These are phyloP conservation scores for Acanthosepion pharaonis DNA, from an alignment of 2,888 invertebrate species.

Conservation along the genomic window DNA sequence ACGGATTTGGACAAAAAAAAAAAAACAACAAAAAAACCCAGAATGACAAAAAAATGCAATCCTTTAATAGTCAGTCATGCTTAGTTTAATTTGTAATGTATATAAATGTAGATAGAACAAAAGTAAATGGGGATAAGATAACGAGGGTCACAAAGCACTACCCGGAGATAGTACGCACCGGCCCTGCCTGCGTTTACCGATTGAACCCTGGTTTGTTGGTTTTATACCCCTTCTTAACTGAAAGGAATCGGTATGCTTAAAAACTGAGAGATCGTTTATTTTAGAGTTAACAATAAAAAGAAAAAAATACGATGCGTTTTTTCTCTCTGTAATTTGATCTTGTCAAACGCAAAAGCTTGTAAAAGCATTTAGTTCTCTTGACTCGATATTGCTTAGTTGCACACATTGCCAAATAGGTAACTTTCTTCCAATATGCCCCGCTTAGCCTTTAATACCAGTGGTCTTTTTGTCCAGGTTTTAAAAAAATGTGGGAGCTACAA, in stretches of 20 bases:
- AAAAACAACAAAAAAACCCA: too few species aligned
- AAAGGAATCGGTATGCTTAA: neutral
- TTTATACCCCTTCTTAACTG: neutral
- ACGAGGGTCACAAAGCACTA: too few species aligned
- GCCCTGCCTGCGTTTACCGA: neutral
- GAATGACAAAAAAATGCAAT: too few species aligned
- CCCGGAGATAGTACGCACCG: too few species aligned
- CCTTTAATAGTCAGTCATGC: too few species aligned
- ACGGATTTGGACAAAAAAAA: too few species aligned
- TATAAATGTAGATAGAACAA: too few species aligned
- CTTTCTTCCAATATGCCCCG: neutral
- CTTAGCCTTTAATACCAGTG: neutral
- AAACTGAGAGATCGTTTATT: neutral
- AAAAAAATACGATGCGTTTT: neutral
- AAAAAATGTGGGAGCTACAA: neutral
- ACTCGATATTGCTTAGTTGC: neutral
- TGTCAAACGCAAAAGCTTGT: neutral
- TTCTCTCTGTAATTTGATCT: neutral
- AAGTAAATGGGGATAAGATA: too few species aligned
- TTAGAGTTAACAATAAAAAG: neutral
- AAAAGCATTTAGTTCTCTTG: neutral
- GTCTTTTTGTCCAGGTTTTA: neutral
- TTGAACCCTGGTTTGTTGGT: neutral
- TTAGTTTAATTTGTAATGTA: too few species aligned
- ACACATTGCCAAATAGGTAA: neutral